Conservation (phyloP, 2,113 vertebrate genomes). For the Paralichthys olivaceus region DNA sequence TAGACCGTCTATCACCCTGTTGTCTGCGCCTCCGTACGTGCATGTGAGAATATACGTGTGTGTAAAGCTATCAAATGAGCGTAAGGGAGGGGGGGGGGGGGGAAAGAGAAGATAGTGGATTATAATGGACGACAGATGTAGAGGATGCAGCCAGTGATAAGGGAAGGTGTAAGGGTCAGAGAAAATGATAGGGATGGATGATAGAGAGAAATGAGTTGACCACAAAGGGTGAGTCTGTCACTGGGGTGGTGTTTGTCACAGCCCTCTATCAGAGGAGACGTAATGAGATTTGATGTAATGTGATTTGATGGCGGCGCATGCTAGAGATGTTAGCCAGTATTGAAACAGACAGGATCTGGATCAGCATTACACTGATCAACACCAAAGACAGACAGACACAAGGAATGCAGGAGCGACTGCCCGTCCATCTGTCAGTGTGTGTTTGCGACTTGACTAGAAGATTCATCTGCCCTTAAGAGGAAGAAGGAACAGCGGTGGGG, state of each 20-base stretch:
- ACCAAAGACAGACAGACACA: not conserved
- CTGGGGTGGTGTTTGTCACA: conserved; percentile 25
- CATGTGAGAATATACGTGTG: not conserved
- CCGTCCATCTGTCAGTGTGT: conserved; percentile 21
- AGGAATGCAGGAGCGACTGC: not conserved
- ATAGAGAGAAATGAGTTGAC: conserved; percentile 38
- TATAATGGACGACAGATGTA: conserved; percentile 54
- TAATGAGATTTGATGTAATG: conserved; percentile 58
- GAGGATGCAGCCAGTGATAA: conserved; percentile 50
- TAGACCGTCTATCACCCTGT: conserved; percentile 53
- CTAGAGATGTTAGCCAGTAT: conserved; percentile 20
- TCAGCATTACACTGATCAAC: conserved; percentile 27
- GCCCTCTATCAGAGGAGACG: conserved; percentile 46
- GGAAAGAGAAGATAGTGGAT: conserved; percentile 35
- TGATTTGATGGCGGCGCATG: conserved; percentile 42
- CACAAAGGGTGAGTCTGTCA: conserved; percentile 41
- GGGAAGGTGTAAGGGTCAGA: conserved; percentile 41
- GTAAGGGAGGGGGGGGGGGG: conserved; percentile 1
- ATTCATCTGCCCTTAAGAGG: conserved; percentile 29
- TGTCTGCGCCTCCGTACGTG: conserved; percentile 42
- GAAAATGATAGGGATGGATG: conserved; percentile 43
- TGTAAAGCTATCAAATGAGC: conserved; percentile 42
- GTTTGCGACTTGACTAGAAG: conserved; percentile 26
- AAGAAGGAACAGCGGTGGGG: not conserved
- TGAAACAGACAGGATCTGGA: conserved; percentile 50